Percentiles rank a stretch among this genome's conserved stretches.
These are phyloP conservation scores for Spilarctia lutea DNA, from an alignment of 2,888 invertebrate species.

Conservation along the genomic window DNA sequence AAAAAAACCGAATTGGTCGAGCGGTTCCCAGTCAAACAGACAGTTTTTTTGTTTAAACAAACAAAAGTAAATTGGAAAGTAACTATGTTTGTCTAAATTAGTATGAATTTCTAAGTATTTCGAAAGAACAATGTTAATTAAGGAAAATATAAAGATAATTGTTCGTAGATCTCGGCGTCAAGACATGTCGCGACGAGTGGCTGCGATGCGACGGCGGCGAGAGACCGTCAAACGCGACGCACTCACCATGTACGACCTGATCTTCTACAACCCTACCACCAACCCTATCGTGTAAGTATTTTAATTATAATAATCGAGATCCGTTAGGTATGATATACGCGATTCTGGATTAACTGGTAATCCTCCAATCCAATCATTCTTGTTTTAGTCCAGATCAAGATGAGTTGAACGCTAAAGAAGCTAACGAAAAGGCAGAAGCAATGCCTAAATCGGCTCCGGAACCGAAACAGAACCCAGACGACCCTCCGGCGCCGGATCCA, in stretches of 20 bases:
- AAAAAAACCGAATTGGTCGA: too few relatives aligned
- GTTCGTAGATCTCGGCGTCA: constrained; percentile 65
- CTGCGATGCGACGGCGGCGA: constrained; percentile 69
- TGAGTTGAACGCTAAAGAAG: constrained; percentile 70
- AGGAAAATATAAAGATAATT: neutral
- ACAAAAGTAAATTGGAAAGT: too few relatives aligned
- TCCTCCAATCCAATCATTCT: neutral
- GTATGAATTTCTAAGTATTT: neutral
- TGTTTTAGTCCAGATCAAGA: constrained; percentile 74
- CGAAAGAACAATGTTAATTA: neutral
- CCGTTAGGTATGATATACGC: neutral
- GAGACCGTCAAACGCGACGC: constrained; percentile 80
- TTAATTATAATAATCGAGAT: neutral
- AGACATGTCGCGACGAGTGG: constrained; percentile 68
- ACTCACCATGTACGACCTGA: constrained; percentile 96
- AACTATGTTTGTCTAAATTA: too few relatives aligned
- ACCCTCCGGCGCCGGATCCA: constrained; percentile 45
- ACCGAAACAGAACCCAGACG: constrained; percentile 36
- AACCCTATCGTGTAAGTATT: constrained; percentile 90
- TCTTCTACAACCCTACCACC: constrained; percentile 94
- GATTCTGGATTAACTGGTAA: too few relatives aligned
- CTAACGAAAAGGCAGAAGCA: constrained; percentile 65
- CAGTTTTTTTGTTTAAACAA: too few relatives aligned
- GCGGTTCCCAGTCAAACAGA: too few relatives aligned
- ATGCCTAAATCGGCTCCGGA: constrained; percentile 41